Conservation (phyloP, 2,797 vertebrate species). For the Anguilla obscura region DNA sequence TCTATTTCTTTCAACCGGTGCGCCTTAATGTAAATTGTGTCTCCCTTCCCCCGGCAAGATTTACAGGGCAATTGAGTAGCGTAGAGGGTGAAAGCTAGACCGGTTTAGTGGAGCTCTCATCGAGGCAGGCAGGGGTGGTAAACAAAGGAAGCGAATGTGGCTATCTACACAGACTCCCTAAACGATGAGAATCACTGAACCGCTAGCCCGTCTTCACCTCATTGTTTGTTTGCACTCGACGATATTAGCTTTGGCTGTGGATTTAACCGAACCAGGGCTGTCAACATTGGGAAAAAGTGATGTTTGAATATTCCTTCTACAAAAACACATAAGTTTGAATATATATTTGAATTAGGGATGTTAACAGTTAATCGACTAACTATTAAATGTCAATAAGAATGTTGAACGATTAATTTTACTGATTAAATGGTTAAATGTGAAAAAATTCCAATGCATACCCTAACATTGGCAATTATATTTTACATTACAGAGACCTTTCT, state of each 20-base stretch:
- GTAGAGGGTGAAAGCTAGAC: neutral
- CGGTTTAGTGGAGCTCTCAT: neutral
- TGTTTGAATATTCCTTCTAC: too few relatives aligned
- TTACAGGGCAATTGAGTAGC: constrained; percentile 6
- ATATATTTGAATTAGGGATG: too few relatives aligned
- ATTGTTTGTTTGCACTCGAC: constrained; percentile 35
- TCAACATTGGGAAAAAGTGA: too few relatives aligned
- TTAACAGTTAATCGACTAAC: too few relatives aligned
- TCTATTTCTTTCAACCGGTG: neutral
- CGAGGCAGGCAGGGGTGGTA: neutral
- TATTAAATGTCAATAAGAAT: too few relatives aligned
- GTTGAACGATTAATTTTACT: too few relatives aligned
- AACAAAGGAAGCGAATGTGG: neutral
- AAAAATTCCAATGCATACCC: too few relatives aligned
- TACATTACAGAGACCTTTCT: too few relatives aligned
- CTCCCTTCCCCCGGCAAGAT: neutral
- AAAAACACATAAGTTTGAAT: too few relatives aligned
- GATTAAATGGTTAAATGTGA: too few relatives aligned
- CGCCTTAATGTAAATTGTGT: constrained; percentile 16
- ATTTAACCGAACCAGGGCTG: constrained; percentile 39
- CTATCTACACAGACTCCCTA: neutral
- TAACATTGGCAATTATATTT: too few relatives aligned
- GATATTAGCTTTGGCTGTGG: constrained; percentile 46
- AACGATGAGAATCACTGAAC: neutral
- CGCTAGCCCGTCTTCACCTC: neutral